phyloP scores from a whole-genome alignment of 2,113 vertebrate species.

The Lontra canadensis region DNA sequence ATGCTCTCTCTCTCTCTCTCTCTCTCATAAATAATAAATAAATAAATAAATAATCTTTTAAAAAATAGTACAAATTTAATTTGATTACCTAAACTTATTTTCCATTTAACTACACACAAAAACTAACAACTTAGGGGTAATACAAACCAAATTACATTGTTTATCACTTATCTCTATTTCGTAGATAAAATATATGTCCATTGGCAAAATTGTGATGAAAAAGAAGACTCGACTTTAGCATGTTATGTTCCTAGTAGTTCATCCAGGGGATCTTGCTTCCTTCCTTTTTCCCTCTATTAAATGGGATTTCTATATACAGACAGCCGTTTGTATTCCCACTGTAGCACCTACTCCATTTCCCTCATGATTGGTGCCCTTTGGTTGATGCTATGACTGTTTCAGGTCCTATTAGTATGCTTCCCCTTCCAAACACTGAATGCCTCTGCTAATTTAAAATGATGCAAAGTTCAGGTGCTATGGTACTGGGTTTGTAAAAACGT shows the following conservation, averaged over 20 bases:
- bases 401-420: neutral
- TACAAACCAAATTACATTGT: neutral
- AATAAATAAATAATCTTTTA: too few relatives aligned
- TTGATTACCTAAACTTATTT: constrained; percentile 27
- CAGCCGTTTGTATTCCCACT: neutral
- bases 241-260: neutral
- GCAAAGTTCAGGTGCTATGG: neutral
- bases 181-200: neutral
- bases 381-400: neutral
- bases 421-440: neutral
- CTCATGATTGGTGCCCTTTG: neutral
- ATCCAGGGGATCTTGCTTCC: neutral
- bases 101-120: neutral
- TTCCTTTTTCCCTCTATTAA: neutral
- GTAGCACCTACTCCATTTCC: neutral
- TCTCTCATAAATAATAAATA: too few relatives aligned
- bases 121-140: neutral
- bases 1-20: too few relatives aligned
- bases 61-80: neutral
- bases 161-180: neutral
- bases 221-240: neutral
- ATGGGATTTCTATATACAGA: neutral
- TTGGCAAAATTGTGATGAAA: neutral
- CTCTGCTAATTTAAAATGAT: neutral
- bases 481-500: neutral